These are phyloP conservation scores for Eucriotettix oculatus DNA, from an alignment of 2,888 invertebrate genomes.

Conservation along the genomic window DNA sequence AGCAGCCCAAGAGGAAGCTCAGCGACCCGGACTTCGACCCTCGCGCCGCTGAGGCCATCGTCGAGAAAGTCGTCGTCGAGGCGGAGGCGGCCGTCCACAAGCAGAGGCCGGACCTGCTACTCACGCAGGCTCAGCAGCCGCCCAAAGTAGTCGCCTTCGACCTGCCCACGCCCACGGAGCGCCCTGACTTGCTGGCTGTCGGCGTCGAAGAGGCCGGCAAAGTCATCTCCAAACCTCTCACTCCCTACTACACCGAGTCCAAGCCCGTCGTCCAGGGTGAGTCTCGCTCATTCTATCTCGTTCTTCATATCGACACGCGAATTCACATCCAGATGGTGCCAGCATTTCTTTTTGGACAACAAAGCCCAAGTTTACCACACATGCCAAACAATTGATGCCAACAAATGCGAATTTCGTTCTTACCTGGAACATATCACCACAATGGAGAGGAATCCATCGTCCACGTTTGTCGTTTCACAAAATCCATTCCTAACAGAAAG, in stretches of 20 bases:
- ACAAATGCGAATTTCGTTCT: no score
- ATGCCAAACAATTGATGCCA: no score
- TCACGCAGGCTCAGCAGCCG: no score
- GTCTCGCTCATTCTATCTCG: no score
- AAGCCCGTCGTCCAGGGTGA: background rate
- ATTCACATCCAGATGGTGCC: no score
- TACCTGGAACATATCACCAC: no score
- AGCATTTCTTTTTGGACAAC: no score
- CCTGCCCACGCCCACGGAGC: slow-evolving; percentile 30
- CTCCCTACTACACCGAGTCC: slow-evolving; percentile 48
- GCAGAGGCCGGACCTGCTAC: background rate
- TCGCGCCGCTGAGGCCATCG: slow-evolving; percentile 35
- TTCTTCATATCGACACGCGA: no score
- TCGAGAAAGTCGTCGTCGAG: background rate
- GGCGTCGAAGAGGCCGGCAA: slow-evolving; percentile 5
- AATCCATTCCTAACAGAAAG: no score
- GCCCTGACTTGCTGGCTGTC: slow-evolving; percentile 9
- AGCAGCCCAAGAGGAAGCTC: slow-evolving; percentile 17
- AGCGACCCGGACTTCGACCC: slow-evolving; percentile 75
- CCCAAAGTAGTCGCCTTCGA: slow-evolving; percentile 40
- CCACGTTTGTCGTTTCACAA: no score
- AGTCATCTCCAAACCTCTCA: slow-evolving; percentile 45
- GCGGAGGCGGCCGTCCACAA: background rate
- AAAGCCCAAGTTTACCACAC: no score
- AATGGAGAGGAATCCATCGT: no score